phyloP scores from a whole-genome alignment of 2,113 vertebrate genomes.

The Sisor rabdophorus region DNA sequence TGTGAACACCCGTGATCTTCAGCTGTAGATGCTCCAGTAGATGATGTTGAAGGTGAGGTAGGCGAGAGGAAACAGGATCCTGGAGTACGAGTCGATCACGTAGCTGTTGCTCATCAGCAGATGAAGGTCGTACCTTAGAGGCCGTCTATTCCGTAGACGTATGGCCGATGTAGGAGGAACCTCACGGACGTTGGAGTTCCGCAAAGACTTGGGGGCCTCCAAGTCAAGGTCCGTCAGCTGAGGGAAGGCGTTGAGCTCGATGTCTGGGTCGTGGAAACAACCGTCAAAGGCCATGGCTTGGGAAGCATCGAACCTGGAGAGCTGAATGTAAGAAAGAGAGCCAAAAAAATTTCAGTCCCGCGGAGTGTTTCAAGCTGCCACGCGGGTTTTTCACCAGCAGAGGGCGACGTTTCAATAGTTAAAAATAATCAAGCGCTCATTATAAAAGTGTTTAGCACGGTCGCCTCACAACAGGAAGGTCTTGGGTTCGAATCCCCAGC shows the following conservation, averaged over 20 bases:
- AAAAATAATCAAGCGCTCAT: not conserved
- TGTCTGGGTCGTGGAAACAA: conserved; percentile 78
- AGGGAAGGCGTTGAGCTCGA: conserved; percentile 70
- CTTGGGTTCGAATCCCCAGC: too few relatives aligned
- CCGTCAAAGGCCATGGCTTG: conserved; percentile 88
- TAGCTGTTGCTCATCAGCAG: conserved; percentile 86
- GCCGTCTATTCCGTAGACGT: conserved; percentile 71
- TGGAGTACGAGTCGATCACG: conserved; percentile 87
- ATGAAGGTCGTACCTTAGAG: conserved; percentile 71
- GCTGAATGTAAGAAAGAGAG: conserved; percentile 59
- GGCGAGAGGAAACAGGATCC: conserved; percentile 81
- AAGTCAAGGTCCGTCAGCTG: conserved; percentile 46
- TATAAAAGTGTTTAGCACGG: too few relatives aligned
- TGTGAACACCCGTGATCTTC: conserved; percentile 30
- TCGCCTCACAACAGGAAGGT: too few relatives aligned
- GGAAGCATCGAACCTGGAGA: conserved; percentile 75
- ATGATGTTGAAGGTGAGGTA: conserved; percentile 90
- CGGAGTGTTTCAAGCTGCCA: not conserved
- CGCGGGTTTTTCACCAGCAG: conserved; percentile 45
- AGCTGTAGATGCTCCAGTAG: conserved; percentile 88
- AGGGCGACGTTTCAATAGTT: conserved; percentile 31
- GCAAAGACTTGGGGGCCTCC: conserved; percentile 49
- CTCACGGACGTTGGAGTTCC: conserved; percentile 41
- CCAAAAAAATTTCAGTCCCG: not conserved
- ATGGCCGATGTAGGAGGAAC: conserved; percentile 54